Conservation (phyloP, 2,797 vertebrate genomes). For the Alcedo quadribrachys region DNA sequence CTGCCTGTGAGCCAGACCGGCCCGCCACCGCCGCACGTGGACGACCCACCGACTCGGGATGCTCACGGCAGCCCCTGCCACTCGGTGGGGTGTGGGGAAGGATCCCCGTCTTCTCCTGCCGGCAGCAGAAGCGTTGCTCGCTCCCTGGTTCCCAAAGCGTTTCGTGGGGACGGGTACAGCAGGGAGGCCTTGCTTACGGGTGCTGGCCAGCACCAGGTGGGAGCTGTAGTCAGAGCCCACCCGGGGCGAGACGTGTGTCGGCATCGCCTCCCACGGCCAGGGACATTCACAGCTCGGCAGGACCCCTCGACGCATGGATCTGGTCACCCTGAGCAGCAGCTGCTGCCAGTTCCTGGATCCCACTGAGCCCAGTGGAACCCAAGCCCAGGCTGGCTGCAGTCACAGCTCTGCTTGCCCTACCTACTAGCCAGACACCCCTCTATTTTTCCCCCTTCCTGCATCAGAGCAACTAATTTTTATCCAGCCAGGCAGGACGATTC, state of each 20-base stretch:
- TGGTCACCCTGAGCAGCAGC: not conserved
- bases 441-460: not conserved
- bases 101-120: accelerated
- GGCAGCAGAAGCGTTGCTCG: not conserved
- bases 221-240: not conserved
- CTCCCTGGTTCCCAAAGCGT: accelerated
- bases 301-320: not conserved
- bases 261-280: not conserved
- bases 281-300: not conserved
- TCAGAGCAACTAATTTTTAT: accelerated
- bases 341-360: slow-evolving; percentile 9
- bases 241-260: accelerated
- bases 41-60: not conserved
- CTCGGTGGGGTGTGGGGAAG: not conserved
- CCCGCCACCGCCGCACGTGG: not conserved
- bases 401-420: not conserved
- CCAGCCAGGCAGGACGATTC: not conserved
- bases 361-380: not conserved
- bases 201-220: not conserved
- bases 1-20: not conserved
- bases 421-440: not conserved
- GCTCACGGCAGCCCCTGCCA: not conserved
- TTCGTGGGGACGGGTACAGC: not conserved
- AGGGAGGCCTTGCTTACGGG: not conserved
- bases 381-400: not conserved